Evolutionary conservation across 1,140 invertebrate genomes (phyloP).

Genomic region (Aphis gossypii): DNA sequence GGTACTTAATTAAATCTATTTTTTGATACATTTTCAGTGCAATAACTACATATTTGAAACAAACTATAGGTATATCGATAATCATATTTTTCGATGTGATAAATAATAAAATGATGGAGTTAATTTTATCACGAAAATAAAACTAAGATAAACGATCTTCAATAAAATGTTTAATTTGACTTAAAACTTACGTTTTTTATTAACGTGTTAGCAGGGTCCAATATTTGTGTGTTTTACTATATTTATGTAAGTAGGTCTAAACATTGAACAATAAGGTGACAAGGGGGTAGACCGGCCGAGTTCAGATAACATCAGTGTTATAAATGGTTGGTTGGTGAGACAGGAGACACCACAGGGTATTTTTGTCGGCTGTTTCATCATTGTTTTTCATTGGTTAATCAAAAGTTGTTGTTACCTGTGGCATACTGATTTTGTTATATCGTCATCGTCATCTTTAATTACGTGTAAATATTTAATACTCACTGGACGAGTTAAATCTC

Average conservation of each 20-base stretch:
- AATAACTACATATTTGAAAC: neutral
- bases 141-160: neutral
- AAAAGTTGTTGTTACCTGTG: neutral
- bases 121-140: neutral
- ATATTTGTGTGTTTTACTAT: slow-evolving; percentile 1
- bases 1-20: too few relatives aligned
- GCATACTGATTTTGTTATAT: slow-evolving; percentile 42
- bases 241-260: slow-evolving; percentile 37
- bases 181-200: neutral
- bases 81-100: neutral
- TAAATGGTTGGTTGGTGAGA: slow-evolving; percentile 35
- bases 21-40: too few relatives aligned
- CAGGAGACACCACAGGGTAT: slow-evolving; percentile 39
- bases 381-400: slow-evolving; percentile 18
- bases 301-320: slow-evolving; percentile 44
- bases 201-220: neutral
- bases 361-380: slow-evolving; percentile 39
- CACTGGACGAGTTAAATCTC: neutral
- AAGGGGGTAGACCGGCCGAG: neutral
- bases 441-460: slow-evolving; percentile 21
- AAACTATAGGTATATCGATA: neutral
- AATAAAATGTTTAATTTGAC: neutral
- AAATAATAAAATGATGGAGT: neutral
- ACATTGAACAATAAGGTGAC: neutral
- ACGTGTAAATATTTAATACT: slow-evolving; percentile 8